phyloP scores from a whole-genome alignment of 2,797 vertebrate genomes.

The Chromis chromis region DNA sequence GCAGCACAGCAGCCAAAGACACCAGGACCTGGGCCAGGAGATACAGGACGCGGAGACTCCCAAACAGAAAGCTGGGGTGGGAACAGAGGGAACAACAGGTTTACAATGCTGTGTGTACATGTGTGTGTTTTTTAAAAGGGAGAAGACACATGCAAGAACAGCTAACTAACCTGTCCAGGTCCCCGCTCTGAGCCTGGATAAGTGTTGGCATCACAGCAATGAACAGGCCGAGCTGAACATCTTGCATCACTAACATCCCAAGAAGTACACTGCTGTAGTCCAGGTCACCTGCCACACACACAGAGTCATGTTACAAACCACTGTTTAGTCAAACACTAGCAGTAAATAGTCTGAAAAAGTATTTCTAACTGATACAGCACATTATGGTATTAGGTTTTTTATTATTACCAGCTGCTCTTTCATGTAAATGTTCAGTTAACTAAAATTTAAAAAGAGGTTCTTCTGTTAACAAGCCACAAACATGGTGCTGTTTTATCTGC shows the following conservation, averaged over 20 bases:
- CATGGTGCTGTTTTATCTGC: too few relatives aligned
- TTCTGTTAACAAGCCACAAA: too few relatives aligned
- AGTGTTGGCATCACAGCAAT: conserved; percentile 95
- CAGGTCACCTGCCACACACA: conserved; percentile 86
- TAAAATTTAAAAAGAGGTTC: too few relatives aligned
- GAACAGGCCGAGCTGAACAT: conserved; percentile 98
- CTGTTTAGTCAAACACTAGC: too few relatives aligned
- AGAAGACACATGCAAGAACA: neutral
- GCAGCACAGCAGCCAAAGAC: conserved; percentile 90
- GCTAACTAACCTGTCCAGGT: conserved; percentile 85
- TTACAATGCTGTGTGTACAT: neutral
- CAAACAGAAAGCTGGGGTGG: conserved; percentile 86
- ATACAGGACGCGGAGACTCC: conserved; percentile 86
- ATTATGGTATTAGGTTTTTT: too few relatives aligned
- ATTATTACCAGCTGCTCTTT: too few relatives aligned
- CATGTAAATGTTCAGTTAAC: too few relatives aligned
- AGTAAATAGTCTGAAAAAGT: too few relatives aligned
- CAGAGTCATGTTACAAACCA: neutral
- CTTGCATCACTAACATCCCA: conserved; percentile 97
- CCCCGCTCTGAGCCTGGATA: conserved; percentile 89
- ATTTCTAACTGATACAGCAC: too few relatives aligned
- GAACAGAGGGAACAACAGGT: conserved; percentile 29
- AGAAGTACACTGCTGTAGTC: conserved; percentile 95
- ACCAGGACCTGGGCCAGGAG: conserved; percentile 90
- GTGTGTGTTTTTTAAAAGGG: neutral